Base-by-base conservation (phyloP, 2,888 invertebrate species). In the Aricia artaxerxes region DNA sequence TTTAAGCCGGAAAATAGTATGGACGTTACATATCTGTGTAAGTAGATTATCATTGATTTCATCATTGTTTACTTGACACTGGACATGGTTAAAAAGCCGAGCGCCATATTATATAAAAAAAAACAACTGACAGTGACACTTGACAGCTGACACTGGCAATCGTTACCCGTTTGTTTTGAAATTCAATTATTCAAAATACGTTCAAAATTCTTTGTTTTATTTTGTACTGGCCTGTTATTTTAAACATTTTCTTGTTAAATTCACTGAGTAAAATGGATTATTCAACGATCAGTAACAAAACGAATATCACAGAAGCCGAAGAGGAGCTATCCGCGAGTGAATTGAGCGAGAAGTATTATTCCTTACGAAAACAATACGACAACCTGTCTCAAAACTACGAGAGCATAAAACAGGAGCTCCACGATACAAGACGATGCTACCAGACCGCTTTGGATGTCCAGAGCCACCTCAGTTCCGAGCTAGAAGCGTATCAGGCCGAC, bases 361-460 rank as follows among this genome's bases (percentile, higher is more conserved):
- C 87, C 78, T 87, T 94, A 1, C 92, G 91, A 84, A 92, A 91
- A 85, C 94, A 94, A 83, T 91, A 87, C 81, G 91, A 93, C 24
- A 88, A 86, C 79, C 83, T 94, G 82, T 87, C 89, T 4, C 88
- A 83, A 79, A 90, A 87, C 76, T 93, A 89, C 81, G 95, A 94
- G 82, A 82, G 86, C 0, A 89, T 88, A 1, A 92, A 94, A 84
- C 94, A 95, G 83, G 94, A 95, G 82, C 85, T 94, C 6, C 91
- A 95, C 79, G 94, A 94, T 49, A 87, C 89, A 0, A 90, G 85
- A 82, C 86, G 94, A 82, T 91, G 89, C 82, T 92, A 93, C 82
- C 90, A 94, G 82, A 93, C 92, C 0, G 92, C 94, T 38, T 84
- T 93, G 75, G 94, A 94, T 79, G 89, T 93, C 2, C 94, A 94